A percentile compares a stretch with the other conserved stretches of the same genome.
These are phyloP conservation scores for Andricus curvator DNA, from an alignment of 2,888 invertebrate genomes.

Conservation along the genomic window DNA sequence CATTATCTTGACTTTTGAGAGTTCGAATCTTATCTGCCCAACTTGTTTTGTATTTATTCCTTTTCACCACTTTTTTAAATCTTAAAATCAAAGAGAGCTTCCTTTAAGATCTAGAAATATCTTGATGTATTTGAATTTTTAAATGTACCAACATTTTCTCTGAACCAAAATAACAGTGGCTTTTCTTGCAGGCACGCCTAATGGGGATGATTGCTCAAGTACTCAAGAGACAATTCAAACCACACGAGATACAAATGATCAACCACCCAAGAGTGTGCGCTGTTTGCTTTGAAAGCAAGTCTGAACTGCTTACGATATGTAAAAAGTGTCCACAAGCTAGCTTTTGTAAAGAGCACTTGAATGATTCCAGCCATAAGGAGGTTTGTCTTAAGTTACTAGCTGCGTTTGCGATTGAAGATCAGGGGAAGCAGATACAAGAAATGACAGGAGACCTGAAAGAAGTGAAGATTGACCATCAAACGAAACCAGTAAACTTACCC, in stretches of 20 bases:
- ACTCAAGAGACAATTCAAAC: slow-evolving; percentile 57
- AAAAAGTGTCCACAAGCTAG: slow-evolving; percentile 63
- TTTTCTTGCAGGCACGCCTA: background rate
- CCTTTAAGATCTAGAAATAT: background rate
- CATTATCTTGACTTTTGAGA: no score
- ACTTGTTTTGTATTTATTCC: no score
- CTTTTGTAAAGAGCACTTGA: slow-evolving; percentile 64
- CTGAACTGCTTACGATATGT: slow-evolving; percentile 62
- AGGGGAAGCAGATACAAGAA: background rate
- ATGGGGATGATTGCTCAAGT: slow-evolving; percentile 52
- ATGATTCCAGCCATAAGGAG: slow-evolving; percentile 52
- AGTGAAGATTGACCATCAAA: background rate
- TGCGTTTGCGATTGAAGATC: background rate
- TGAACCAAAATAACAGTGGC: background rate
- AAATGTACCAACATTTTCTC: background rate
- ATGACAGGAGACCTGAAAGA: background rate
- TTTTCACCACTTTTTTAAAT: no score
- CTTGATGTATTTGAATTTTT: background rate
- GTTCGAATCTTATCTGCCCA: no score
- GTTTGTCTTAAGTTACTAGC: slow-evolving; percentile 55
- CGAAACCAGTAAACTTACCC: background rate
- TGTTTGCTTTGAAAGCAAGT: slow-evolving; percentile 63
- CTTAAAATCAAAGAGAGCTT: no score
- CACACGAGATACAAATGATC: slow-evolving; percentile 67
- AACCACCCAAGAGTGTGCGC: slow-evolving; percentile 68